Conservation (phyloP, 2,113 vertebrate genomes). For the Bungarus multicinctus region DNA sequence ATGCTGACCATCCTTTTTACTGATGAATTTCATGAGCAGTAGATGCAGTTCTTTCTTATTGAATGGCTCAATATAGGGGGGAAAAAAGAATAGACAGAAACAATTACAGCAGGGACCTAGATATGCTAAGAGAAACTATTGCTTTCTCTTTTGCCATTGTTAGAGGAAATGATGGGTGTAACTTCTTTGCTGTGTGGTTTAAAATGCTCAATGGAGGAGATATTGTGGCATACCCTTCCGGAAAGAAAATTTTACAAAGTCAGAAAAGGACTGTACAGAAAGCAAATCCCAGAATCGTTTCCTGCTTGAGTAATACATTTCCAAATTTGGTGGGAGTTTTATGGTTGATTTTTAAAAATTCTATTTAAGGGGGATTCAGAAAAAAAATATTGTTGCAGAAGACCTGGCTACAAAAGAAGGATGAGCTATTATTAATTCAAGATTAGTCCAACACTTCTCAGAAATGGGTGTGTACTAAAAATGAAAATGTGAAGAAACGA, state of each 20-base stretch:
- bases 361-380: conserved; percentile 12
- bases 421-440: conserved; percentile 18
- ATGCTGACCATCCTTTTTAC: background rate
- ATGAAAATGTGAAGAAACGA: background rate
- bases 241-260: conserved; percentile 13
- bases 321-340: background rate
- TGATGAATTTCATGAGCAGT: background rate
- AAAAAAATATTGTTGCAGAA: background rate
- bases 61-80: conserved; percentile 10
- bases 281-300: conserved; percentile 10
- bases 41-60: background rate
- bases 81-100: conserved; percentile 41
- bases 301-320: background rate
- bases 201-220: conserved; percentile 33
- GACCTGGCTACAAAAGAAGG: background rate
- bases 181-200: conserved; percentile 35
- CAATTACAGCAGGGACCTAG: background rate
- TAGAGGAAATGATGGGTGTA: conserved; percentile 56
- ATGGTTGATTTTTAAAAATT: background rate
- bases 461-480: background rate
- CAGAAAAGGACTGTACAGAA: conserved; percentile 13
- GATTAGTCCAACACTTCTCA: background rate
- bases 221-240: conserved; percentile 23
- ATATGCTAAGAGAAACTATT: background rate
- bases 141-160: conserved; percentile 47